Base-by-base conservation (phyloP, 2,113 vertebrate genomes). In the Lasiurus borealis region DNA sequence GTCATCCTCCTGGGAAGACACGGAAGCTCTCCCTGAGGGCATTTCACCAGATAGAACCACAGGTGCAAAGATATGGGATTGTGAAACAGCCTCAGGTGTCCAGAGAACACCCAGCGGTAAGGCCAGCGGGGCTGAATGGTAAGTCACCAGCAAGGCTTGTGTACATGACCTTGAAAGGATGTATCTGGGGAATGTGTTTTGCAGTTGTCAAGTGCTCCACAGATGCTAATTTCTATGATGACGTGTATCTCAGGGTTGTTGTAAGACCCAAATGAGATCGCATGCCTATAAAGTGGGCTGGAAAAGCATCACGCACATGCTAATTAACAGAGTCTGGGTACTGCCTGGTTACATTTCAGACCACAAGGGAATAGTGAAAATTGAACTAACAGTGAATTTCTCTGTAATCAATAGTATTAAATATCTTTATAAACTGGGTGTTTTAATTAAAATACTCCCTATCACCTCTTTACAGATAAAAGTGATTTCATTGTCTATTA, bases 401-500 rank as follows among this genome's bases (percentile, higher is more conserved):
- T 91, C 78, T 88, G 3, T 2, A 88, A 73, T 85, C 31, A 72
- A 52, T 40, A 69, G 54, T 85, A 80, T 69, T 85, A 88, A 81
- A 69, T 57, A 31, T 87, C 18, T 95, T 91, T 64, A 25, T 62
- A 88, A 80, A 54, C 29, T 40, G 40, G n/a, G 15, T n/a, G 78
- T 85, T 91, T 88, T 71, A 88, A 76, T 91, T 84, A 81, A 81
- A 93, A 88, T 81, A 62, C n/a, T 88, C 93, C 66, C 88, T 87
- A 75, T 88, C 84, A 85, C 40, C 48, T 68, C 48, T 91, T 91
- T 75, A 81, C 48, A 75, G 72, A 93, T 85, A 88, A 88, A 91
- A 93, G 88, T 21, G 12, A 93, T 93, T 84, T 96, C 83, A 66
- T 87, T 93, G 31, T 96, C 62, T 91, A 66, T 83, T 94, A 73